Percentiles rank a stretch among this genome's conserved stretches.
These are phyloP conservation scores for Glossophaga mutica DNA, from an alignment of 2,797 vertebrate species.

Conservation along the genomic window DNA sequence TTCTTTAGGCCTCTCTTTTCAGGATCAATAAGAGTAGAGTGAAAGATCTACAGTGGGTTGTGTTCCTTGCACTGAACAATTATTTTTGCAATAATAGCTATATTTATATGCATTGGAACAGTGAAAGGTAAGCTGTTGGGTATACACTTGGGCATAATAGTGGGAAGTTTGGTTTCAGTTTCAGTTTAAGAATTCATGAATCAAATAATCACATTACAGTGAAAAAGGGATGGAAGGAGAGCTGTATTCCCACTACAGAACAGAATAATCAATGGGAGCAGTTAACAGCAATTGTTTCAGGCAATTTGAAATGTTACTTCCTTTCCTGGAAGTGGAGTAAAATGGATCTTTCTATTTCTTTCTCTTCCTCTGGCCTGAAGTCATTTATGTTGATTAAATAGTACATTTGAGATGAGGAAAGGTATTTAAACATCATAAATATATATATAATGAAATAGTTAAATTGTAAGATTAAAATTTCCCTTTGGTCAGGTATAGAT, in stretches of 20 bases:
- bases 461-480: not conserved
- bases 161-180: slow-evolving; percentile 45
- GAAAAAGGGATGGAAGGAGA: not conserved
- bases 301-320: slow-evolving; percentile 72
- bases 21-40: not conserved
- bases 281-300: slow-evolving; percentile 73
- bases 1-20: slow-evolving; percentile 33
- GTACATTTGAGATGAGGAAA: not conserved
- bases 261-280: slow-evolving; percentile 69
- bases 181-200: slow-evolving; percentile 64
- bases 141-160: not conserved
- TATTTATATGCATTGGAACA: not conserved
- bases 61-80: not conserved
- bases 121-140: not conserved
- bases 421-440: not conserved
- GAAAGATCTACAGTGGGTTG: fast-evolving
- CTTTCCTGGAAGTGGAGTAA: slow-evolving; percentile 70
- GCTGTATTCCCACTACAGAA: slow-evolving; percentile 24
- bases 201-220: slow-evolving; percentile 62
- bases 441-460: not conserved
- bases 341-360: slow-evolving; percentile 65
- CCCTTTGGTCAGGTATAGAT: not conserved
- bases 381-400: slow-evolving; percentile 16
- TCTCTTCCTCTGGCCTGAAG: slow-evolving; percentile 55
- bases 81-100: not conserved